Evolutionary conservation across 2,113 vertebrate species (phyloP), one percentile per base, ranked within the genome.

Genomic region (Hippolais icterina): DNA sequence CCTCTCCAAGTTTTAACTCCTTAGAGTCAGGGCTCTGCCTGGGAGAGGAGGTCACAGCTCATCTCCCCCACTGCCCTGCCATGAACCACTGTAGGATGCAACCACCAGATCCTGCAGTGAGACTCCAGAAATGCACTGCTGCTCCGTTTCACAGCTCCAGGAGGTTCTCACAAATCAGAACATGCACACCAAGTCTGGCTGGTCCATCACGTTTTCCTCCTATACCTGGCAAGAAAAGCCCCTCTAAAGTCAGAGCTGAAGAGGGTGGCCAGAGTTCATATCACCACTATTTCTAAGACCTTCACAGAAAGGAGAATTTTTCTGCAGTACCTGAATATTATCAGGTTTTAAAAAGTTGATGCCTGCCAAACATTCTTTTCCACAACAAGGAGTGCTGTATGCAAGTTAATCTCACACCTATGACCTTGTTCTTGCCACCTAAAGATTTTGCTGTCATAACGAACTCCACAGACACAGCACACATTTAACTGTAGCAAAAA

Each of bases 1-100:
- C 90, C 69, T 87, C n/a, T 68, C 25, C 52, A 60, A 61, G 57
- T 64, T 84, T 95, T 95, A 97, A 94, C 93, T 90, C 92, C 52
- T 88, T 12, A 37, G 3, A 5, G 29, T 17, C 52, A 25, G 35
- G 29, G 28, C 39, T 65, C 23, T 79, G 72, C 17, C n/a, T 44
- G 16, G 3, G 15, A 65, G 29, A 79, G n/a, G 35, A 64, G 23
- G 23, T 53, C 11, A 12, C 19, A 75, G 53, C 37, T 57, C 33
- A 22, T 39, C 47, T 60, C n/a, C n/a, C 65, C 15, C 83, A 61
- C 8, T 7, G 37, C 42, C 12, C 19, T 44, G 16, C 16, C 27
- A 8, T 11, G 12, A 28, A 20, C 56, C 41, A 29, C 6, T 41
- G 28, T 5, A 16, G 59, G 44, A 77, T 13, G 23, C 0, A 50